Base-by-base conservation (phyloP, 1,140 invertebrate species). In the Helicorthomorpha holstii region DNA sequence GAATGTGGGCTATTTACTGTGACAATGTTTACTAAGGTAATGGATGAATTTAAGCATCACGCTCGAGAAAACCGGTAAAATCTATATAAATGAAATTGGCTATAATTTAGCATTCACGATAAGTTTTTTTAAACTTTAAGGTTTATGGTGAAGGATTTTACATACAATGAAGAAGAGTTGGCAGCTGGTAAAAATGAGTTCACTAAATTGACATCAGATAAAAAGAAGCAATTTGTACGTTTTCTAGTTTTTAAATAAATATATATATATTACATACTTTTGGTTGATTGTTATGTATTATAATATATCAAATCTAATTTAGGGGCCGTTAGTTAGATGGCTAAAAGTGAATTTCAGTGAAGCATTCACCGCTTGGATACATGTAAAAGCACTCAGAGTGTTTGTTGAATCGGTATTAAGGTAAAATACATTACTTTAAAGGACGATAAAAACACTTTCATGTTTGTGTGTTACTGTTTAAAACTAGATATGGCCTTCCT, bases 331-430 rank as follows among this genome's bases (percentile, higher is more conserved):
- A 51, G 90, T 97, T 48, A 78, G 94, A 67, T 98, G 95, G 94
- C 69, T 98, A 58, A 98, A 97, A 73, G 91, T 99, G 45, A 98
- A 99, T 73, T 98, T 99, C 71, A 94, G 93, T 57, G 96, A 99
- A 74, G 87, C 88, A 58, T 98, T 98, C 71, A 93, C 90, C 62
- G 94, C 94, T 53, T 96, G 93, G 88, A 86, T 98, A 59, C 96
- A 99, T 66, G 91, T 98, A 0, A 98, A 99, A 72, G 95, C 94
- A 27, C 71, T 99, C 45, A 74, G 95, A 53, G 89, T 98, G 7
- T 99, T 98, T 73, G 94, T 98, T 38, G 96, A 99, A 72, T 98
- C 94, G 42, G 95, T 99, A 26, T 74, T 99, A 21, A 84, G 93
- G 86, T 93, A 66, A 67, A 58, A 60, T 46, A 57, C 27, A 27